Evolutionary conservation across 2,888 invertebrate genomes (phyloP), one percentile per base, ranked within the genome.

Genomic region (Tachystola acroxantha): DNA sequence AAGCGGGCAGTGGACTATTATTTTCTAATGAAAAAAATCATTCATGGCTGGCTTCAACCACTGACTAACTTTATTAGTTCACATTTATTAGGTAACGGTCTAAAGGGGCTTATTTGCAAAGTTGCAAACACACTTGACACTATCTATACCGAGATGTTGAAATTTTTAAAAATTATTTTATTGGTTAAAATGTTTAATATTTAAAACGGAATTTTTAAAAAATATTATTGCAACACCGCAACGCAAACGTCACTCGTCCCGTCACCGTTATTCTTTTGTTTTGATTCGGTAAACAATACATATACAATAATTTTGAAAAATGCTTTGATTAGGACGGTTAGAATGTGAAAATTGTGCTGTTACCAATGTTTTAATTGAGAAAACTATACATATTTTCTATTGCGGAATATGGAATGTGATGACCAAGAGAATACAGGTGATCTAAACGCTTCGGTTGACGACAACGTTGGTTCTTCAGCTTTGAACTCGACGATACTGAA

Each of bases 401-500:
- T 25, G 38, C 47, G 48, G 66, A 65, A 47, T 44, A 80, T 80
- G 79, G 71, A 78, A 61, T 57, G 52, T 46, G 62, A 73, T 51
- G 72, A 62, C 35, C 42, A 46, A 25, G 54, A 55, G 13, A 50
- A 55, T 46, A 37, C 35, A 40, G 36, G 32, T 42, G 47, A 36
- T 42, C 36, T 44, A 20, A 49, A 43, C 26, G 42, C 40, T 31
- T 36, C 42, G 13, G 50, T 48, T n/a, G 58, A 57, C 34, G 44
- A 55, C 20, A 55, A 57, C 52, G 63, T 10, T 55, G 12, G 12
- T 6, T n/a, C 60, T 34, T 56, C 67, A 12, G 73, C 79, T 30
- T 69, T 87, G 36, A 87, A 82, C 50, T 66, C 80, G 28, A 66
- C 72, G 44, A 80, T 89, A 46, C 64, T 92, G 52, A 91, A 93